Percentiles rank a stretch among this genome's conserved stretches.
These are phyloP conservation scores for Hafferia zeledoni DNA, from an alignment of 2,797 vertebrate genomes.

Conservation along the genomic window DNA sequence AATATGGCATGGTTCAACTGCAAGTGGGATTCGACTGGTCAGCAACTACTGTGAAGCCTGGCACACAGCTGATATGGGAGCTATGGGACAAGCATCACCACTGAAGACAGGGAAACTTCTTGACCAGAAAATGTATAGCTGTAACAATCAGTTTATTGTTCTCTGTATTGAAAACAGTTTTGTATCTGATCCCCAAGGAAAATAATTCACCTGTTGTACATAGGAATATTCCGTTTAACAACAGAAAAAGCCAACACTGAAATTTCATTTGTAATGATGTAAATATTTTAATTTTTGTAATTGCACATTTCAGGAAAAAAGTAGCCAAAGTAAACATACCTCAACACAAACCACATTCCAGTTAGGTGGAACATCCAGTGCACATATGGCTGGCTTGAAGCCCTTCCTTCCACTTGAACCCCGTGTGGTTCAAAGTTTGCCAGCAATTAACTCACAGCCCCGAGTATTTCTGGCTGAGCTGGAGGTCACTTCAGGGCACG, in stretches of 20 bases:
- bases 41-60: constrained; percentile 93
- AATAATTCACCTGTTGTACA: constrained; percentile 71
- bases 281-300: constrained; percentile 78
- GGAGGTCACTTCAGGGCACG: background rate
- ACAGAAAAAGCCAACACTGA: constrained; percentile 73
- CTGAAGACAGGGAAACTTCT: constrained; percentile 87
- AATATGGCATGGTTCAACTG: constrained; percentile 92
- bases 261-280: constrained; percentile 75
- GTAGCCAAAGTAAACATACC: constrained; percentile 82
- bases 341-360: constrained; percentile 64
- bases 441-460: background rate
- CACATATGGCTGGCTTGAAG: background rate
- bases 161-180: constrained; percentile 98
- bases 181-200: constrained; percentile 78
- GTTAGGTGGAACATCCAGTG: background rate
- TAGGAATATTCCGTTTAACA: constrained; percentile 60
- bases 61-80: constrained; percentile 82
- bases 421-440: background rate
- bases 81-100: constrained; percentile 87
- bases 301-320: constrained; percentile 63
- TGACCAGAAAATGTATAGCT: constrained; percentile 90
- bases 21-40: constrained; percentile 80
- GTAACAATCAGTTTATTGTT: constrained; percentile 87
- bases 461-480: background rate
- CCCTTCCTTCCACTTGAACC: background rate